phyloP scores from a whole-genome alignment of 2,797 vertebrate species.

The Capromys pilorides region DNA sequence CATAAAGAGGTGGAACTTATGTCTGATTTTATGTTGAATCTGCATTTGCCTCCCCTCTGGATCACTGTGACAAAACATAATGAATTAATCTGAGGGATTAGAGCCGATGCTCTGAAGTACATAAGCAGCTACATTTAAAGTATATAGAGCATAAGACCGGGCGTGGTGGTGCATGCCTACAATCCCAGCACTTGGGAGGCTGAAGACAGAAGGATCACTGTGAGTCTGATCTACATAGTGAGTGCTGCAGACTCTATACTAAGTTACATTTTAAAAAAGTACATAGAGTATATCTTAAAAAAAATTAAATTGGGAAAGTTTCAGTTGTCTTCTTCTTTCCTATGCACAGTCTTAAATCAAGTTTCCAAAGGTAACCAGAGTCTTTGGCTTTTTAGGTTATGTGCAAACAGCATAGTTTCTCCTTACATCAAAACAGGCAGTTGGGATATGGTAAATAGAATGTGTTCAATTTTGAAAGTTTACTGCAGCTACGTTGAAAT shows the following conservation, averaged over 20 bases:
- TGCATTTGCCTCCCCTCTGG: neutral
- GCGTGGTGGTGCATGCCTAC: too few relatives aligned
- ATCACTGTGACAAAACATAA: neutral
- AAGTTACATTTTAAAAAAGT: neutral
- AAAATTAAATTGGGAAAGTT: neutral
- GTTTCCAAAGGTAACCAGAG: fast-evolving
- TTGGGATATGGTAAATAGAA: neutral
- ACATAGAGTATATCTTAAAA: neutral
- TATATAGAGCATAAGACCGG: neutral
- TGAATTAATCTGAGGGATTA: neutral
- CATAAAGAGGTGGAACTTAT: neutral
- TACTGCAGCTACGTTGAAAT: neutral
- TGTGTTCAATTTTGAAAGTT: neutral
- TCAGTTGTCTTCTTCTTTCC: neutral
- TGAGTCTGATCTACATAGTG: too few relatives aligned
- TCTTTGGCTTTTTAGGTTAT: neutral
- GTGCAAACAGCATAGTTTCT: neutral
- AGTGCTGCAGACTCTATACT: too few relatives aligned
- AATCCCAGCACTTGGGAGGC: too few relatives aligned
- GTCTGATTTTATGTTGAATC: neutral
- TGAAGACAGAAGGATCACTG: too few relatives aligned
- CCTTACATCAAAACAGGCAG: neutral
- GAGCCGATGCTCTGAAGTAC: neutral
- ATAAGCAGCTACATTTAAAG: neutral
- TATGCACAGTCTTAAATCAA: neutral